Base-by-base conservation (phyloP, 2,888 invertebrate genomes). In the Laothoe populi region DNA sequence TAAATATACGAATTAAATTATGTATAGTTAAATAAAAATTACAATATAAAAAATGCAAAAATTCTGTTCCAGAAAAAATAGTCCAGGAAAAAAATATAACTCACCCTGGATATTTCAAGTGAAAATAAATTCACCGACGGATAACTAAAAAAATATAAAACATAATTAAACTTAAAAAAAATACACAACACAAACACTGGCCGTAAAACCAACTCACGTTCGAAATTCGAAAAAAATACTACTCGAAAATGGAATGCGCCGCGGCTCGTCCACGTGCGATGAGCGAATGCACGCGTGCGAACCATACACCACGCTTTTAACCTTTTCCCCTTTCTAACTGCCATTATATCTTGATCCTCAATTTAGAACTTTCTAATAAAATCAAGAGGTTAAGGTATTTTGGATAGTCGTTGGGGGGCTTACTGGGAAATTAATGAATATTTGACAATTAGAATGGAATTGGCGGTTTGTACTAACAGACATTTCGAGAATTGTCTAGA, bases 261-360 rank as follows among this genome's bases (percentile, higher is more conserved):
- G 68, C 63, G 66, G 53, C 53, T 53, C 53, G 62, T 64, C 70
- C 63, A 67, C 66, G 67, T 60, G 63, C 66, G 68, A 67, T 64
- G 70, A 69, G 77, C 73, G 82, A 87, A 78, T 86, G 87, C 77
- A 77, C 82, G 83, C 83, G 83, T 77, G 85, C 77, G 78, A 74
- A 74, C 71, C 80, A 79, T 78, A 82, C 75, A 72, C 74, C 82
- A 81, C 83, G 84, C 82, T 86, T 87, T 73, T 86, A 87, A 84
- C 79, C 78, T 79, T 78, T 80, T 73, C 72, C 70, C 73, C 72
- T 73, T 70, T 72, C 66, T 69, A 66, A 71, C 75, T 73, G 70
- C 86, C 84, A 77, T 63, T 70, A 58, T 77, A 74, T 53, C 60
- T 48, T 72, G 85, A 72, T 68, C 78, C 69, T 59, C 59, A n/a